Conservation (phyloP, 1,140 invertebrate genomes). For the Melitaea cinxia region DNA sequence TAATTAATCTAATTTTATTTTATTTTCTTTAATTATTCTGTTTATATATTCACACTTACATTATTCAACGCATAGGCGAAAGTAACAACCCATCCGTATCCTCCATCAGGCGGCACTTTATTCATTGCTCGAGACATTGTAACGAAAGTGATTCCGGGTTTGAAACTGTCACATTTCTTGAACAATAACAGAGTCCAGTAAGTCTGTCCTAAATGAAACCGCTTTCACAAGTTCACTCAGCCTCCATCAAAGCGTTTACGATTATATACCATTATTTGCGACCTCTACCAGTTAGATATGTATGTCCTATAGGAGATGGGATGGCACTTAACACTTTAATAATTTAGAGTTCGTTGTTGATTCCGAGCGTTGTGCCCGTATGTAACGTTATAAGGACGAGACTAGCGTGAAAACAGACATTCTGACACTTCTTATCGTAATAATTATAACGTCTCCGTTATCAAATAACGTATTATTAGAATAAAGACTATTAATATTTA, state of each 20-base stretch:
- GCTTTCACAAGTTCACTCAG: slow-evolving; percentile 29
- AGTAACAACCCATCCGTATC: slow-evolving; percentile 87
- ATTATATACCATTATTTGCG: slow-evolving; percentile 1
- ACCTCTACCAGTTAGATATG: neutral
- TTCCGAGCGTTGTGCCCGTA: slow-evolving; percentile 10
- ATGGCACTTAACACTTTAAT: neutral
- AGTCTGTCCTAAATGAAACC: slow-evolving; percentile 18
- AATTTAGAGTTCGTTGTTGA: neutral
- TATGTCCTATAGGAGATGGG: neutral
- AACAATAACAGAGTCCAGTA: slow-evolving; percentile 2
- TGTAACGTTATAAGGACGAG: slow-evolving; percentile 20
- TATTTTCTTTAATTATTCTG: neutral
- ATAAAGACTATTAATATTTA: slow-evolving; percentile 41
- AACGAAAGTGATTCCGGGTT: slow-evolving; percentile 21
- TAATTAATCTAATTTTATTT: too few species aligned
- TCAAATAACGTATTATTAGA: slow-evolving; percentile 56
- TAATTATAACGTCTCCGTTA: slow-evolving; percentile 65
- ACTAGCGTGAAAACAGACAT: slow-evolving; percentile 37
- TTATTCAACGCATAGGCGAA: slow-evolving; percentile 84
- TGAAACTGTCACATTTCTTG: slow-evolving; percentile 39
- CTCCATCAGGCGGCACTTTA: slow-evolving; percentile 84
- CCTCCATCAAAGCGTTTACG: slow-evolving; percentile 20
- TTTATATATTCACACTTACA: slow-evolving; percentile 77
- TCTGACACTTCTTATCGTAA: slow-evolving; percentile 58
- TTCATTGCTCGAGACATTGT: slow-evolving; percentile 51